phyloP scores from a whole-genome alignment of 2,797 vertebrate genomes.

The Melanotaenia trifasciata region DNA sequence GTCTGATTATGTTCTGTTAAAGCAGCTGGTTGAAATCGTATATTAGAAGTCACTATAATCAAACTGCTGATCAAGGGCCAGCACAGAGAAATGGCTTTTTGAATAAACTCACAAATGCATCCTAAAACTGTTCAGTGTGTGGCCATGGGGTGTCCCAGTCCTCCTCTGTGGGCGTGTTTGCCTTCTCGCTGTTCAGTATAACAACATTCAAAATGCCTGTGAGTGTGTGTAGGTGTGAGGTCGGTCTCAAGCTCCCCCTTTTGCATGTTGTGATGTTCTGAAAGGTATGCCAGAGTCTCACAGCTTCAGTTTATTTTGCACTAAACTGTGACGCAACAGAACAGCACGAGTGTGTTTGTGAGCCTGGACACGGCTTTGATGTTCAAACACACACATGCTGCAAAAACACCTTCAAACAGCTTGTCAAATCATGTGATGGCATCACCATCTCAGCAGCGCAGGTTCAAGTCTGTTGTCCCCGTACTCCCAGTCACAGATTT shows the following conservation, averaged over 20 bases:
- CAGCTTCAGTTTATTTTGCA: slow-evolving; percentile 12
- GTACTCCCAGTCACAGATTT: slow-evolving; percentile 33
- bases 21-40: not conserved
- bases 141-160: slow-evolving; percentile 55
- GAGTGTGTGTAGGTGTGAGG: slow-evolving; percentile 7
- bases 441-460: slow-evolving; percentile 3
- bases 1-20: not conserved
- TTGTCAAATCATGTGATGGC: slow-evolving; percentile 17
- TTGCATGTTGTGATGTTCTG: slow-evolving; percentile 13
- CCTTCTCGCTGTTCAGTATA: slow-evolving; percentile 59
- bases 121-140: slow-evolving; percentile 48
- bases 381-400: not conserved
- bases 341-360: not conserved
- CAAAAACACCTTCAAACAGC: not conserved
- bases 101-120: slow-evolving; percentile 8
- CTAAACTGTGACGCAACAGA: not conserved
- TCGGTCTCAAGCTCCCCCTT: slow-evolving; percentile 10
- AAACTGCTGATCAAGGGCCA: not conserved
- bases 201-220: slow-evolving; percentile 67
- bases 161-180: slow-evolving; percentile 49
- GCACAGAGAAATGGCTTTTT: slow-evolving; percentile 10
- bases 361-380: slow-evolving; percentile 1
- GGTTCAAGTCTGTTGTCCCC: slow-evolving; percentile 6
- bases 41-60: slow-evolving; percentile 8
- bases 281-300: slow-evolving; percentile 10